Evolutionary conservation across 2,888 invertebrate genomes (phyloP), one percentile per base, ranked within the genome.

Genomic region (Polia nebulosa): DNA sequence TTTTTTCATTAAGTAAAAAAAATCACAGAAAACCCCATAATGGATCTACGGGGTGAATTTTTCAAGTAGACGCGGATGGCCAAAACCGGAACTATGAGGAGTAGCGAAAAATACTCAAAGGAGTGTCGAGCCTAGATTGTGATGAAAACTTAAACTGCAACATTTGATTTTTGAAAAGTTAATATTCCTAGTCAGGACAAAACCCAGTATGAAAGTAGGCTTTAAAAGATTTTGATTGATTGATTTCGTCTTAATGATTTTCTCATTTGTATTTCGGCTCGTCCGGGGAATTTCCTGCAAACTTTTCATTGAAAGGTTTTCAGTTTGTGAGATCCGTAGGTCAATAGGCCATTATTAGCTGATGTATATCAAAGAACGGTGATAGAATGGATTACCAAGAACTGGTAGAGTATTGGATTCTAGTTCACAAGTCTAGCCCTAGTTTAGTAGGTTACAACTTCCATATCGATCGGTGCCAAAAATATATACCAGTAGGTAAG

Each of bases 391-490:
- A n/a, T 9, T 8, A 3, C 8, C 0, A 25, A 44, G 17, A 52
- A 6, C n/a, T 9, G 27, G 44, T 17, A 44, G 9, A 1, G 17
- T 27, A 32, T 15, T 15, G 15, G 27, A 7, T 22, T n/a, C 17
- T 51, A 22, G 41, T 13, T 27, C 13, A 25, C 41, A 39, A 70
- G 22, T 22, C 27, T 53, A 57, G 22, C 39, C 45, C 34, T 41
- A 52, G 29, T 36, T 41, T 53, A 75, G 45, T 15, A 78, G 44
- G 59, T 78, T 56, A 53, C 32, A 29, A 52, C n/a, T 39, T 29
- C 9, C 27, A 25, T 25, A 78, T 78, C 41, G 72, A 72, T 25
- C 45, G 11, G 5, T 25, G 51, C n/a, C 65, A 29, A 78, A 72
- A 65, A 78, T 72, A 72, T 52, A 78, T 25, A n/a, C n/a, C n/a